Conservation (phyloP, 2,888 invertebrate species). For the Dendrolimus pini region DNA sequence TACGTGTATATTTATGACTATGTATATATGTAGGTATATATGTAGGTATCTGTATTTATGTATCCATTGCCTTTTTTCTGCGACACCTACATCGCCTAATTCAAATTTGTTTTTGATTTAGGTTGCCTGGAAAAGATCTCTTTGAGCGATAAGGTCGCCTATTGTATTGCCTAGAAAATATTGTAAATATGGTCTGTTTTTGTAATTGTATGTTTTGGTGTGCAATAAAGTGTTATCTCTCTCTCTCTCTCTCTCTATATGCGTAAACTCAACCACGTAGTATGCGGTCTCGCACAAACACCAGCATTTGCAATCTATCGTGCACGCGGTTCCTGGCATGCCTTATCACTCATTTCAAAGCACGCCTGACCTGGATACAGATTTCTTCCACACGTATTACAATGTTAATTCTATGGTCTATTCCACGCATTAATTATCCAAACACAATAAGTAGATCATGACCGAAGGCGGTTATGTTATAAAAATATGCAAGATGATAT, state of each 20-base stretch:
- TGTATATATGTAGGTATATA: no score
- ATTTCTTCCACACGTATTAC: constrained; percentile 14
- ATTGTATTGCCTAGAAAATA: no score
- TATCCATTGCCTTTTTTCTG: no score
- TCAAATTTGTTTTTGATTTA: no score
- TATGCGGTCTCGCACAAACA: constrained; percentile 11
- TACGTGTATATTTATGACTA: no score
- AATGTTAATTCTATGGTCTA: constrained; percentile 10
- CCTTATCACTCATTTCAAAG: constrained; percentile 35
- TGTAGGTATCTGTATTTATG: no score
- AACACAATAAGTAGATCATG: constrained; percentile 7
- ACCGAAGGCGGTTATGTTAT: neutral
- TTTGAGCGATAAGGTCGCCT: no score
- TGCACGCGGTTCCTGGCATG: constrained; percentile 34
- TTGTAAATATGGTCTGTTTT: no score
- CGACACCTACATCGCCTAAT: no score
- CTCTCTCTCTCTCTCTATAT: neutral
- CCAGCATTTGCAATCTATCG: constrained; percentile 24
- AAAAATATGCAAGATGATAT: neutral
- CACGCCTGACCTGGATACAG: constrained; percentile 24
- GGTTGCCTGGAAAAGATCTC: no score
- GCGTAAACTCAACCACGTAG: neutral
- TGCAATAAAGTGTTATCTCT: no score
- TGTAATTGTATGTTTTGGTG: no score
- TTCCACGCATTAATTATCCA: constrained; percentile 8